Evolutionary conservation across 2,797 vertebrate species (phyloP).

Genomic region (Phalloptychus januarius): DNA sequence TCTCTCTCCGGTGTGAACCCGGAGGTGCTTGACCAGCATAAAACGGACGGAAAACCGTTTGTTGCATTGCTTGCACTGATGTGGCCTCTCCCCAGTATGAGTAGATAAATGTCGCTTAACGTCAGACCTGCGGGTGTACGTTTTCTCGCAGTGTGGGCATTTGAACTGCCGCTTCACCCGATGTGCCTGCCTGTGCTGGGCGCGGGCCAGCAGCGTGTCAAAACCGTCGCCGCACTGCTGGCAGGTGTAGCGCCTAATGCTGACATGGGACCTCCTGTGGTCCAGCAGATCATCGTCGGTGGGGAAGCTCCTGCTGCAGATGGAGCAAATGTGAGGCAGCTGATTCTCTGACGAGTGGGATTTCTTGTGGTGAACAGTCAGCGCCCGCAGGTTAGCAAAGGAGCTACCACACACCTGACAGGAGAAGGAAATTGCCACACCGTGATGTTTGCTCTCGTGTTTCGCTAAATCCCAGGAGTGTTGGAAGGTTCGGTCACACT

Average conservation of each 20-base stretch:
- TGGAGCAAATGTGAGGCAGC: conserved; percentile 80
- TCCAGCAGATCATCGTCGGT: conserved; percentile 58
- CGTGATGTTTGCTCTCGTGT: conserved; percentile 76
- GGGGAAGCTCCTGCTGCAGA: conserved; percentile 75
- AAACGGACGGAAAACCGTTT: conserved; percentile 77
- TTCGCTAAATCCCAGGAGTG: conserved; percentile 84
- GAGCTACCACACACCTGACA: conserved; percentile 70
- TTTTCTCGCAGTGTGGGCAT: conserved; percentile 81
- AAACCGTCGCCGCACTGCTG: conserved; percentile 78
- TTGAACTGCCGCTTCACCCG: conserved; percentile 71
- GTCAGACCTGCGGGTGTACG: conserved; percentile 76
- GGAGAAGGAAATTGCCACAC: conserved; percentile 69
- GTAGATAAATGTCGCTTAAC: conserved; percentile 77
- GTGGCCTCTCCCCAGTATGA: conserved; percentile 79
- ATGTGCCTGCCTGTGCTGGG: conserved; percentile 75
- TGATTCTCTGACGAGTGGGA: conserved; percentile 62
- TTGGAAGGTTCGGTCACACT: conserved; percentile 81
- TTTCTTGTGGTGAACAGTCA: conserved; percentile 77
- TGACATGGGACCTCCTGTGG: conserved; percentile 76
- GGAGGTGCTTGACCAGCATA: conserved; percentile 77
- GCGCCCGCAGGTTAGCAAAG: conserved; percentile 72
- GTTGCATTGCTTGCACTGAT: conserved; percentile 76
- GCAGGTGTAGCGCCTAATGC: conserved; percentile 73
- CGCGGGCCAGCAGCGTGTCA: conserved; percentile 75
- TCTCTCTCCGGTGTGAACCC: conserved; percentile 77